phyloP scores from a whole-genome alignment of 2,888 invertebrate genomes.

The Omphaloscelis lunosa region DNA sequence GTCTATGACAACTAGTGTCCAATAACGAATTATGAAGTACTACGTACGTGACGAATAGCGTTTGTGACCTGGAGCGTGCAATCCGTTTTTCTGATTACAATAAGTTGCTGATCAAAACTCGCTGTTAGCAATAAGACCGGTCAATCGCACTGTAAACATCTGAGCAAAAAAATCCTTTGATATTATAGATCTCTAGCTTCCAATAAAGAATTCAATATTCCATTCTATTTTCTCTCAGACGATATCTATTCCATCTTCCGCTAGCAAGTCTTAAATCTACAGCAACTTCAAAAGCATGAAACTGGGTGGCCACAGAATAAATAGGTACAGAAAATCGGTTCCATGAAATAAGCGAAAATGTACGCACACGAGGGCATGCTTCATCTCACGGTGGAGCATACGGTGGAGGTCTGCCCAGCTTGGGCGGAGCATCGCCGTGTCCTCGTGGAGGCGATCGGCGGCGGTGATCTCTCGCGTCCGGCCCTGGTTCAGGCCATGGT shows the following conservation, averaged over 20 bases:
- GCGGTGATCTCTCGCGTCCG: no score
- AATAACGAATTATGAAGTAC: no score
- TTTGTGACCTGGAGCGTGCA: no score
- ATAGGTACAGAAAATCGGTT: background rate
- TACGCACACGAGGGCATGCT: background rate
- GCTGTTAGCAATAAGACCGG: slow-evolving; percentile 10
- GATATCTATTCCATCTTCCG: slow-evolving; percentile 42
- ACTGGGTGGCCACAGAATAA: slow-evolving; percentile 6
- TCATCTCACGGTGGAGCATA: no score
- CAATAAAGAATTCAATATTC: slow-evolving; percentile 53
- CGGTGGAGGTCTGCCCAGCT: no score
- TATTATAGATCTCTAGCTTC: slow-evolving; percentile 3
- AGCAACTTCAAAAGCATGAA: slow-evolving; percentile 39
- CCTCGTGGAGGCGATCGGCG: no score
- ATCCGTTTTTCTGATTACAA: background rate
- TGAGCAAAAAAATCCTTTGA: slow-evolving; percentile 15
- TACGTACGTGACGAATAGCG: no score
- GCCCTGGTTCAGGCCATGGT: no score
- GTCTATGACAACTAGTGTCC: no score
- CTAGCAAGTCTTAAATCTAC: slow-evolving; percentile 39
- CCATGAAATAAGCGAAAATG: accelerated
- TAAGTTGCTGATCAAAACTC: background rate
- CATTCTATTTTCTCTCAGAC: slow-evolving; percentile 33
- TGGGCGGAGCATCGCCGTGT: no score
- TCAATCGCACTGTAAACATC: background rate